Base-by-base conservation (phyloP, 2,113 vertebrate genomes). In the Aegithalos caudatus region DNA sequence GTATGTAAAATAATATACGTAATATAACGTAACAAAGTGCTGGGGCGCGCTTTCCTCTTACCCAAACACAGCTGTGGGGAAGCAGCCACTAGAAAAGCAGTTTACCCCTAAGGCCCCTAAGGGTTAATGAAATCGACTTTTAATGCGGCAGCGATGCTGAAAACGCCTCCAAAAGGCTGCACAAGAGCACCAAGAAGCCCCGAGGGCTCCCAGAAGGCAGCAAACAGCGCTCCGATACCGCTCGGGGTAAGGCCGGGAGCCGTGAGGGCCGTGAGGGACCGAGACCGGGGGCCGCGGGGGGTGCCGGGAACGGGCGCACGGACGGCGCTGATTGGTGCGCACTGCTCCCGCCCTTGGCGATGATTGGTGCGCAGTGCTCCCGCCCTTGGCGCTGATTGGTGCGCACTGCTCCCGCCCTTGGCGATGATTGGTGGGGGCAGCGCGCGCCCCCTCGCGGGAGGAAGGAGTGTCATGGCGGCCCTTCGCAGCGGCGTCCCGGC, bases 401-500 rank as follows among this genome's bases (percentile, higher is more conserved):
- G 7, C 28, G 2, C 1, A 2, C 17, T 4, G 5, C 5, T 7
- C 48, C 29, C 29, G 58, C 44, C 28, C 58, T 0, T 29, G 5
- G 20, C 16, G 25, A 37, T 71, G 67, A 62, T 62, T 72, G 57
- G 81, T 31, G 24, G 19, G 3, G 2, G 7, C 21, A 17, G 56
- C 6, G 25, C 50, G 38, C 35, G 44, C 62, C 16, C 22, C 11
- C 14, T 8, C 44, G 25, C 33, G 24, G 50, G 10, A 12, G 24
- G 15, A 13, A 13, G 5, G 35, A 8, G 5, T 29, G 51, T 76
- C 44, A 76, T 66, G 71, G 82, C 82, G 8, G 21, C 10, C 8
- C 4, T 20, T 65, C 15, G 48, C 2, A 8, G 42, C 2, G 2
- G 2, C 3, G 3, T 9, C 5, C 4, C 2, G 17, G 0, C 5